Conservation (phyloP, 1,140 invertebrate genomes). For the Cylas formicarius region DNA sequence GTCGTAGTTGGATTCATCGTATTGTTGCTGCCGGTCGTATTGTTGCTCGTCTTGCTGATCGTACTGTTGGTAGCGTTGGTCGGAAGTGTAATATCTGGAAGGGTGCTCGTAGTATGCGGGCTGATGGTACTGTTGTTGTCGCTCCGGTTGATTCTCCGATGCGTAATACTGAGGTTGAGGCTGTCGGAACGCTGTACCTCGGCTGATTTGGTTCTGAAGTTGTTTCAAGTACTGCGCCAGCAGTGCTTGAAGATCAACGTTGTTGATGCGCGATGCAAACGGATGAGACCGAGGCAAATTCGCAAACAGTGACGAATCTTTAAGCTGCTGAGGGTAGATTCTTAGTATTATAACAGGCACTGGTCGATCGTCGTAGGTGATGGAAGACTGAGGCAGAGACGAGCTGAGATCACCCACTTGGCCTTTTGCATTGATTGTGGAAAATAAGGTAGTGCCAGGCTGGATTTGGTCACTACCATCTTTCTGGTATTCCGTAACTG, state of each 20-base stretch:
- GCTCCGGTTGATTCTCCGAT: conserved; percentile 9
- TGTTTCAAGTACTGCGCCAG: conserved; percentile 35
- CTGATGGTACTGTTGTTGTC: conserved; percentile 17
- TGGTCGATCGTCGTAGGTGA: conserved; percentile 29
- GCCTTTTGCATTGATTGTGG: conserved; percentile 32
- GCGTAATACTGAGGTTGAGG: conserved; percentile 13
- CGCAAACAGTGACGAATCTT: conserved; percentile 46
- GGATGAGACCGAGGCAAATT: conserved; percentile 49
- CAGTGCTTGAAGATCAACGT: conserved; percentile 44
- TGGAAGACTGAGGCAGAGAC: conserved; percentile 22
- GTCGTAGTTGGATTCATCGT: neutral
- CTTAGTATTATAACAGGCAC: conserved; percentile 50
- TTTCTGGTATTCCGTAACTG: conserved; percentile 10
- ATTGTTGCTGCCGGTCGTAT: neutral
- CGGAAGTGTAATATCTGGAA: too few relatives aligned
- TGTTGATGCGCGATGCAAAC: conserved; percentile 46
- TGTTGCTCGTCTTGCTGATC: neutral
- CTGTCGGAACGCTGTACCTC: neutral
- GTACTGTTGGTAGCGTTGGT: neutral
- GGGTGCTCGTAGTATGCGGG: conserved; percentile 2
- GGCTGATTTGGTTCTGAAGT: conserved; percentile 24
- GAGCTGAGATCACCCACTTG: conserved; percentile 29
- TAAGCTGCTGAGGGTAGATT: conserved; percentile 49
- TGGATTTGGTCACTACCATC: conserved; percentile 18
- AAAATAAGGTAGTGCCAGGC: conserved; percentile 35